Evolutionary conservation across 2,797 vertebrate species (phyloP), one percentile per base, ranked within the genome.

Genomic region (Novumbra hubbsi): DNA sequence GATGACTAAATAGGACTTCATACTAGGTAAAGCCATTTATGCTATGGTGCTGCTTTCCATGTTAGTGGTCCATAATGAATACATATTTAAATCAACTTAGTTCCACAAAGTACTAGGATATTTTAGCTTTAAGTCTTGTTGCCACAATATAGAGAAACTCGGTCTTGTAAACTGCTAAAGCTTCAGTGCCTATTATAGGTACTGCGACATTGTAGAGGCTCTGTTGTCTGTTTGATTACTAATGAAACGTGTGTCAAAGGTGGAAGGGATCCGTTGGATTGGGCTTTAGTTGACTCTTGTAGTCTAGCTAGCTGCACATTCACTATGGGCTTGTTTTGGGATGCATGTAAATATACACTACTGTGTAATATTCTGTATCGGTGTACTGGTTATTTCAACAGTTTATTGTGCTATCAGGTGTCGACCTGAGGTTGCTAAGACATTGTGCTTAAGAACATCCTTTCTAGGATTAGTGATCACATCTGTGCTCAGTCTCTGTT

Each of bases 401-500:
- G 0, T 17, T 65, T 38, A 16, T 38, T 65, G 16, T 32, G 0
- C 16, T 32, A 2, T 12, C 30, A 4, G 16, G 27, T 30, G 9
- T 15, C 0, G 16, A 34, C 30, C 30, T 17, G 63, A 38, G 17
- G 30, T 65, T 38, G 63, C 50, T 55, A 55, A 55, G 8, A 1
- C 19, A 0, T 55, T 55, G 19, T n/a, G 50, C 50, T n/a, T n/a
- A 55, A 32, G 63, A 19, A 7, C 16, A 17, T 19, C 63, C 63
- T 16, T 16, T n/a, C 2, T 65, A 30, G 17, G 17, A 8, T 38
- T 27, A 48, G 14, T 45, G n/a, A 7, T 48, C 32, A 16, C 21
- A 45, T 68, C 38, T 24, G 27, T 41, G 41, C 41, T 28, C 14
- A 41, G 41, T 24, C 11, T 30, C 60, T 0, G 84, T 86, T 82